Base-by-base conservation (phyloP, 2,888 invertebrate species). In the Cordilura impudica region DNA sequence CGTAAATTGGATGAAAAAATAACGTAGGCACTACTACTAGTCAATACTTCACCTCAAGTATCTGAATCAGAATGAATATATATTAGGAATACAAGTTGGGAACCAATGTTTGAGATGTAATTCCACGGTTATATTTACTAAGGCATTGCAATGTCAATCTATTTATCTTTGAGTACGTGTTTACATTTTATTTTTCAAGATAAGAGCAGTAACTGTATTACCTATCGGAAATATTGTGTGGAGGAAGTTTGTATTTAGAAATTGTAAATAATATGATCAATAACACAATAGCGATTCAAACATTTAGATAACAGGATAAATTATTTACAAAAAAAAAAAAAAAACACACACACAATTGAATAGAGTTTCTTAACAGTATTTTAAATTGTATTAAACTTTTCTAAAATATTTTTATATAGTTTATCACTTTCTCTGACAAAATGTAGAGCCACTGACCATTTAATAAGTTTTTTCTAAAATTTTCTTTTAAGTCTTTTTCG, bases 341-440 rank as follows among this genome's bases (percentile, higher is more conserved):
- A n/a, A n/a, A n/a, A n/a, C n/a, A n/a, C n/a, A n/a, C n/a, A n/a
- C n/a, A n/a, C n/a, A n/a, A n/a, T n/a, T n/a, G n/a, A n/a, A n/a
- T n/a, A n/a, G n/a, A n/a, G n/a, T 39, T n/a, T 39, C 4, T 39
- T 39, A 35, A 35, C 7, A 35, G 12, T 35, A 35, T 35, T 12
- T 35, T 12, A n/a, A 39, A 39, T 1, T 3, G n/a, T n/a, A 54
- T 5, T 14, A 16, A 45, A 45, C 47, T 18, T 58, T 65, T 58
- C 5, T 29, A 7, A 1, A n/a, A 54, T 45, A 58, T 45, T 12
- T 73, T 53, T 53, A 18, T 65, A 69, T 73, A 67, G 61, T 77
- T 74, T 74, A 79, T 74, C 78, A 79, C 78, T 74, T 79, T 79
- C 79, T 23, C 66, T 67, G 43, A 26, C 56, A 79, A 71, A 56